These are phyloP conservation scores for Antedon mediterranea DNA, from an alignment of 53 echinoderm and acorn worm genomes.

Conservation along the genomic window DNA sequence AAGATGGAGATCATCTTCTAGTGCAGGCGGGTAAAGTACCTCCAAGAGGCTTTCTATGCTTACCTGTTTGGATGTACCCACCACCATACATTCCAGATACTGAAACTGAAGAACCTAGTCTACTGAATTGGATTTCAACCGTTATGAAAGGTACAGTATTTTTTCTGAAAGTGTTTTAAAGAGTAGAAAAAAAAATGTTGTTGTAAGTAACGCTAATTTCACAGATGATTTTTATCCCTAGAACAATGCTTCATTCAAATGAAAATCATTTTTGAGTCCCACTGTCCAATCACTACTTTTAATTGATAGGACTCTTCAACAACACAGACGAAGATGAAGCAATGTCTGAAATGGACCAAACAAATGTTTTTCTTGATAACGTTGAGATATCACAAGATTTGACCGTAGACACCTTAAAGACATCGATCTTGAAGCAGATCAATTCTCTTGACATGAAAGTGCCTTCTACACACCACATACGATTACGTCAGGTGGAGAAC, in stretches of 20 bases:
- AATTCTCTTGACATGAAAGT: conserved; percentile 25
- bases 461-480: conserved; percentile 49
- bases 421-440: conserved; percentile 43
- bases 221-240: too few species aligned
- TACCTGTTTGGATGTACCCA: conserved; percentile 74
- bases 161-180: too few species aligned
- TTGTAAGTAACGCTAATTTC: too few species aligned
- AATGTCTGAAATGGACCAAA: not conserved
- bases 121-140: conserved; percentile 5
- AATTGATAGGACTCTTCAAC: not conserved
- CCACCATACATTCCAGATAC: conserved; percentile 26
- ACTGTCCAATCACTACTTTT: too few species aligned
- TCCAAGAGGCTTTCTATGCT: conserved; percentile 62
- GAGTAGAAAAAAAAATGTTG: too few species aligned
- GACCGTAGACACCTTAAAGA: conserved; percentile 51
- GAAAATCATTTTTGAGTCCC: too few species aligned
- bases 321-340: not conserved
- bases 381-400: conserved; percentile 82
- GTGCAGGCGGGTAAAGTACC: conserved; percentile 68
- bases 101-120: not conserved
- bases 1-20: conserved; percentile 53
- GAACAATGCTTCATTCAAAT: too few species aligned
- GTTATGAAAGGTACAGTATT: not conserved
- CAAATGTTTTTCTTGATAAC: conserved; percentile 39
- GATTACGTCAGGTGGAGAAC: conserved; percentile 47